Evolutionary conservation across 2,113 vertebrate genomes (phyloP), one percentile per base, ranked within the genome.

Genomic region (Elephas maximus): DNA sequence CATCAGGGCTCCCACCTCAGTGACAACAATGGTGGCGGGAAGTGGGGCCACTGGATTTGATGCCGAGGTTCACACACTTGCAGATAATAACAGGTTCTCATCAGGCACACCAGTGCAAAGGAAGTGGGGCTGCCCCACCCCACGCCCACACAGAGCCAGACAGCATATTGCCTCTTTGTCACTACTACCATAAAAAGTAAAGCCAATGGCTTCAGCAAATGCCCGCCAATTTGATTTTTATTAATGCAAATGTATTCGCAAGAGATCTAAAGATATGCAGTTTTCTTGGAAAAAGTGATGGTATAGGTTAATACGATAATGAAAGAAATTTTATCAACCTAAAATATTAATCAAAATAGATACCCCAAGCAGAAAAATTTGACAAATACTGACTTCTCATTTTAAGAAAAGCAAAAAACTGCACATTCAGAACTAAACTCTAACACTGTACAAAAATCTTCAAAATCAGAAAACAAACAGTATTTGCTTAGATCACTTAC

Each of bases 281-380:
- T 71, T 88, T 80, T 30, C 88, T 62, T 81, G 14, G 33, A 28
- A 90, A 94, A 96, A 63, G 60, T 74, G 57, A 80, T 41, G 53
- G 5, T 78, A 10, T 57, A 85, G 51, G 21, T 90, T 86, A 79
- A 67, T 67, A 60, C 48, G 8, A 48, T 41, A 67, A 63, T 30
- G 23, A 62, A 78, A 73, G 45, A 21, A 73, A 87, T 45, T 82
- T 69, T 83, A 18, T 44, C 73, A 86, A 82, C 37, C n/a, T 89
- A 93, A 96, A 96, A 76, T 8, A 26, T 82, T 91, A 95, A 87
- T 60, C 33, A 89, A 85, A 74, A 94, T 1, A 95, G 69, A 77
- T 7, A 74, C 41, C 87, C 78, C 9, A 89, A 81, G 12, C 17
- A 76, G 51, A n/a, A 94, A 94, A 97, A 89, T 81, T 48, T 63